Evolutionary conservation across 2,888 invertebrate genomes (phyloP).

Genomic region (Cotesia congregata): DNA sequence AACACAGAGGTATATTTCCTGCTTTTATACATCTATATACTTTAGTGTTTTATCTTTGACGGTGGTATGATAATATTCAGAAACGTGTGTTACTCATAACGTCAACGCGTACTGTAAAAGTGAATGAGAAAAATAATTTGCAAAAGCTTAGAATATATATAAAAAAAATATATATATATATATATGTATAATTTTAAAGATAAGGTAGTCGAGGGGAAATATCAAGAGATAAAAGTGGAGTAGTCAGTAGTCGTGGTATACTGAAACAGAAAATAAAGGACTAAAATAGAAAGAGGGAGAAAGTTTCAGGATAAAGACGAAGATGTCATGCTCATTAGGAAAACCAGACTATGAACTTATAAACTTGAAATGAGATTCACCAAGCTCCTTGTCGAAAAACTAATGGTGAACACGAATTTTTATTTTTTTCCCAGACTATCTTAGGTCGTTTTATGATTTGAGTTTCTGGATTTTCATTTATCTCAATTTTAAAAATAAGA

Average conservation of each 20-base stretch:
- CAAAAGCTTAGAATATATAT: neutral
- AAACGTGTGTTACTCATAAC: slow-evolving; percentile 28
- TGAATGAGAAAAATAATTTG: slow-evolving; percentile 12
- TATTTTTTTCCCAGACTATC: slow-evolving; percentile 13
- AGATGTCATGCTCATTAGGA: slow-evolving; percentile 60
- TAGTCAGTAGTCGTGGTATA: neutral
- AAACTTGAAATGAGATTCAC: slow-evolving; percentile 36
- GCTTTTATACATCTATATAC: slow-evolving; percentile 42
- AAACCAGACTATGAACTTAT: slow-evolving; percentile 54
- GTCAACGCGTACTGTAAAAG: neutral
- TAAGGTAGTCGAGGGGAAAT: neutral
- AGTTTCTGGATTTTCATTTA: neutral
- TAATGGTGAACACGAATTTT: slow-evolving; percentile 4
- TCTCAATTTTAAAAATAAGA: neutral
- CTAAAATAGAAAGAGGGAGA: neutral
- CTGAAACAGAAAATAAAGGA: slow-evolving; percentile 10
- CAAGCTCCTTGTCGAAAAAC: slow-evolving; percentile 11
- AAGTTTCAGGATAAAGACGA: slow-evolving; percentile 35
- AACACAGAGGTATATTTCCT: too few relatives aligned
- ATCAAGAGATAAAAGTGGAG: neutral
- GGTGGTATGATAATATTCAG: slow-evolving; percentile 61
- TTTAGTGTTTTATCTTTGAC: slow-evolving; percentile 51
- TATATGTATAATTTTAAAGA: neutral
- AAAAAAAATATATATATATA: neutral
- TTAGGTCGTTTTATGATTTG: neutral